A percentile compares a stretch with the other conserved stretches of the same genome.
phyloP scores from a whole-genome alignment of 2,888 invertebrate genomes.

The Entomobrya proxima region DNA sequence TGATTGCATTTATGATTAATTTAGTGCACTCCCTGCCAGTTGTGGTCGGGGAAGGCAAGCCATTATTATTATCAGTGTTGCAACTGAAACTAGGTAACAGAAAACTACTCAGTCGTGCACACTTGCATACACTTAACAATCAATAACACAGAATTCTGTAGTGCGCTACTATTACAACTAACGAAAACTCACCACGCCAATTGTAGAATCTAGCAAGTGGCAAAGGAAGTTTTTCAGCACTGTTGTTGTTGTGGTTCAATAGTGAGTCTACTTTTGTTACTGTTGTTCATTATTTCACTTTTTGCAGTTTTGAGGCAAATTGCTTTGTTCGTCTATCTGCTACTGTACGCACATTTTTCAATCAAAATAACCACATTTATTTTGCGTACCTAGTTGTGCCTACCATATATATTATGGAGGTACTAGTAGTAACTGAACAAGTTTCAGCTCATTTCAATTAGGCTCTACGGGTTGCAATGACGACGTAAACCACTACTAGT shows the following conservation, averaged over 20 bases:
- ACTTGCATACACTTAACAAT: neutral
- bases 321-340: neutral
- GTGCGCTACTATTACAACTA: neutral
- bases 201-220: too few relatives aligned
- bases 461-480: neutral
- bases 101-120: neutral
- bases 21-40: slow-evolving; percentile 1
- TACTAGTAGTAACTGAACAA: neutral
- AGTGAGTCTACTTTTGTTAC: neutral
- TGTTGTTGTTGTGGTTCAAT: neutral
- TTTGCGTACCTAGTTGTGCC: neutral
- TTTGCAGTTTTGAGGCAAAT: neutral
- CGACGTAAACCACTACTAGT: neutral
- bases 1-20: slow-evolving; percentile 27
- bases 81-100: slow-evolving; percentile 34
- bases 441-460: slow-evolving; percentile 18
- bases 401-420: neutral
- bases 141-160: neutral
- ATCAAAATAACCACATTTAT: neutral
- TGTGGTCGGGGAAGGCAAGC: neutral
- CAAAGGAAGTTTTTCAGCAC: too few relatives aligned
- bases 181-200: neutral
- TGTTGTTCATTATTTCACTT: neutral
- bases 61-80: neutral
- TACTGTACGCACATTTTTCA: neutral